phyloP scores from a whole-genome alignment of 1,140 invertebrate species.

The Xylocopa sonorina region DNA sequence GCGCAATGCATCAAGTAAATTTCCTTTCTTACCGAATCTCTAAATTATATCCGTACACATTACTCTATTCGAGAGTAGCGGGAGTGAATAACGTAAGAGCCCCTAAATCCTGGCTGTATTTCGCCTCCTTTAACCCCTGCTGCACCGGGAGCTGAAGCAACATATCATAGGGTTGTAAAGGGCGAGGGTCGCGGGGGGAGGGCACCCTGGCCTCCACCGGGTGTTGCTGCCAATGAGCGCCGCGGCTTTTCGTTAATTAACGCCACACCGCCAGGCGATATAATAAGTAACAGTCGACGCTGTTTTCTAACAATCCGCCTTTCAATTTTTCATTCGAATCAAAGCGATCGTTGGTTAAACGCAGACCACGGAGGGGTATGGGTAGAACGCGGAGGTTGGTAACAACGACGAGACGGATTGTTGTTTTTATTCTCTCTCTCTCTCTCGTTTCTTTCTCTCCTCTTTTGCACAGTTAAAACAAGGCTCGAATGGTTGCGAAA shows the following conservation, averaged over 20 bases:
- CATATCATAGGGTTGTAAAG: constrained; percentile 47
- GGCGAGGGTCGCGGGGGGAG: too few relatives aligned
- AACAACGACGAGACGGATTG: background rate
- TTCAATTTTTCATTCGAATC: background rate
- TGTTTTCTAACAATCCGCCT: constrained; percentile 20
- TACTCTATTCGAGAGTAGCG: constrained; percentile 34
- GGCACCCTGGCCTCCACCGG: background rate
- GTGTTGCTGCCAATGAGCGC: constrained; percentile 25
- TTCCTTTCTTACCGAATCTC: constrained; percentile 49
- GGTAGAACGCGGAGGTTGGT: too few relatives aligned
- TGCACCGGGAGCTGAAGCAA: constrained; percentile 14
- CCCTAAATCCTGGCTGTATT: constrained; percentile 44
- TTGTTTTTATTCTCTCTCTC: background rate
- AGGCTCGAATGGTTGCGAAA: constrained; percentile 9
- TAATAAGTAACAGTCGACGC: constrained; percentile 43
- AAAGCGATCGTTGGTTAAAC: background rate
- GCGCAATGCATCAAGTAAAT: constrained; percentile 49
- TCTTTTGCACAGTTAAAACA: background rate
- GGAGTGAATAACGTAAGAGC: constrained; percentile 40
- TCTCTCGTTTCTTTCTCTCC: background rate
- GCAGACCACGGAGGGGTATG: background rate
- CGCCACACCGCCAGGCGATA: constrained; percentile 14
- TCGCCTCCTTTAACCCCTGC: constrained; percentile 30
- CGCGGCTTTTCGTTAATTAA: constrained; percentile 59
- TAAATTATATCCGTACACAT: constrained; percentile 45